Evolutionary conservation across 2,888 invertebrate genomes (phyloP), one percentile per base, ranked within the genome.

Genomic region (Orthosia cruda): DNA sequence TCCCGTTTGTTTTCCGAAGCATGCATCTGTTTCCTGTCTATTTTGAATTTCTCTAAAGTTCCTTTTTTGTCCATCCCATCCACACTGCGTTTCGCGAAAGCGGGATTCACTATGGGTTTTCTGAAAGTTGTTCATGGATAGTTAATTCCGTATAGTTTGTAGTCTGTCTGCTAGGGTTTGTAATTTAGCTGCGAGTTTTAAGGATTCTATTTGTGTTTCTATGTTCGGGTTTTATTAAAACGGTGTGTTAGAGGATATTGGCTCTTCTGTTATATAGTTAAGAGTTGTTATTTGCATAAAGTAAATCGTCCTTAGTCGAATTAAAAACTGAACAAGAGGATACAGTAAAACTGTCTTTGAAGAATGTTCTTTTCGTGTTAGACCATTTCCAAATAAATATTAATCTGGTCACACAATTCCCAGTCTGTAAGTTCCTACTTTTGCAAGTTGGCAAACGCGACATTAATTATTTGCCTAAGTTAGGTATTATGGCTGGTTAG

Each of bases 21-120:
- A 91, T 97, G 97, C 95, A 97, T 96, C 91, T 91, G 93, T 87
- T 93, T 94, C 91, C 95, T 94, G 92, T 95, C 92, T 91, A 94
- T 93, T 93, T 94, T 91, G 87, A 91, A 92, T 91, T 93, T 88
- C 76, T 92, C 90, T 84, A 85, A 81, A 83, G 77, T 85, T 88
- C 83, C 88, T 89, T 91, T 93, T 93, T 92, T 88, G 77, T 86
- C 77, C 69, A 71, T 63, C 57, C 23, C 81, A 87, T 91, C 92
- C 78, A 93, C 91, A 89, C 97, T 97, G 69, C 97, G 96, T 88
- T 96, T 97, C 65, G 96, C 96, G 83, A 97, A 95, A 55, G 96
- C 96, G 62, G 97, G 97, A 90, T 97, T 97, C 82, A 93, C 94
- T 84, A 97, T 94, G 78, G 93, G 91, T 89, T 95, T 95, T 88